Base-by-base conservation (phyloP, 2,797 vertebrate species). In the Coreius guichenoti region DNA sequence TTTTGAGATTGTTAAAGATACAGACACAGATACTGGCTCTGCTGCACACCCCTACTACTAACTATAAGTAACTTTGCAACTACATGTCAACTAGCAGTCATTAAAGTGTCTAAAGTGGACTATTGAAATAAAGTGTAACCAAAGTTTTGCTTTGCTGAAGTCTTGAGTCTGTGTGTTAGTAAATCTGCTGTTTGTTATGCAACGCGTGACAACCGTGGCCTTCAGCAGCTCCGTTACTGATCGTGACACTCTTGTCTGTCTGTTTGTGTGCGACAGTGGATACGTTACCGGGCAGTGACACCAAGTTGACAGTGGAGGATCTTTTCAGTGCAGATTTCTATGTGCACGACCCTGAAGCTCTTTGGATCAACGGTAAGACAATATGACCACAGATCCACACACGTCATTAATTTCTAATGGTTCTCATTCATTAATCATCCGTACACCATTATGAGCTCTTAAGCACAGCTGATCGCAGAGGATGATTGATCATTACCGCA, bases 351-450 rank as follows among this genome's bases (percentile, higher is more conserved):
- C 97, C 97, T 0, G 97, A 98, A 90, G 96, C 97, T 76, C 96
- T 94, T 72, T 99, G 98, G 98, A 97, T 99, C 92, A 98, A 97
- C 70, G 97, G 98, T 99, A 95, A 92, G 96, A 95, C 43, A 36
- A 56, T 58, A 73, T 76, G 23, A 5, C 45, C 3, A 0, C 11
- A 43, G 17, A 58, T 54, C 14, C 63, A 81, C 65, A 13, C n/a
- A 8, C 33, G 6, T 58, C 39, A 17, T 74, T 73, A 17, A 54
- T 74, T 47, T 74, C 39, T 81, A 23, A 81, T 81, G 33, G 11
- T 13, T 49, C 17, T 63, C 13, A 63, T 73, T 31, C n/a, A 58
- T 72, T 72, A 81, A 45, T 72, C 33, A 73, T 82, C 47, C 23
- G 47, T 19, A 70, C 80, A 3, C 61, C 61, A 5, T 36, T 23